Percentiles rank a stretch among this genome's conserved stretches.
Conservation (phyloP, 2,113 vertebrate genomes). For the Cygnus atratus region DNA sequence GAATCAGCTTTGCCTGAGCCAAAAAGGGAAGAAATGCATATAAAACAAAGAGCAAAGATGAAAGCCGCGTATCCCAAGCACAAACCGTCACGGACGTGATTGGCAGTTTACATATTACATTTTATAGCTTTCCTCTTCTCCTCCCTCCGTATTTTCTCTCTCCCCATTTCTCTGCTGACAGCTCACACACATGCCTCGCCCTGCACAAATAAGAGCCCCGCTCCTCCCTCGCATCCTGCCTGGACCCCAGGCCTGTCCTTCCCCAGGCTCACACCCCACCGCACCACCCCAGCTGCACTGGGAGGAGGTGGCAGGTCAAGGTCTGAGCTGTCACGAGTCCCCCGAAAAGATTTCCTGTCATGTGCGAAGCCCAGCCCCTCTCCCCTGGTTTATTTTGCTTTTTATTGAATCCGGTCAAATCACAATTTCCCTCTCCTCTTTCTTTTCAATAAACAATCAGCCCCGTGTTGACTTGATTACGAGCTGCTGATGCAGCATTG, state of each 20-base stretch:
- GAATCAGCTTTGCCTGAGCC: neutral
- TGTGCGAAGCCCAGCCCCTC: neutral
- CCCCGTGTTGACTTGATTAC: conserved; percentile 39
- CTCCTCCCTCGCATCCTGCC: conserved; percentile 32
- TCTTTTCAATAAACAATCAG: conserved; percentile 45
- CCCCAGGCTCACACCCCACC: neutral
- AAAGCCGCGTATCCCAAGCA: neutral
- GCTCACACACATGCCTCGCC: neutral
- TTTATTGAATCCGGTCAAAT: conserved; percentile 20
- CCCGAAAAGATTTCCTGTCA: neutral
- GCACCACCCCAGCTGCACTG: neutral
- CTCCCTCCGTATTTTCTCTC: conserved; percentile 17
- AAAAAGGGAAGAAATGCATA: conserved; percentile 14
- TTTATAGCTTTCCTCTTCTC: conserved; percentile 37
- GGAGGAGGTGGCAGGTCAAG: neutral
- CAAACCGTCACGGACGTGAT: neutral
- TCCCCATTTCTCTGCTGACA: conserved; percentile 24
- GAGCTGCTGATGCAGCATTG: conserved; percentile 49
- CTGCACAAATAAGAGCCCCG: conserved; percentile 4
- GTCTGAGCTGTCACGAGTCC: neutral
- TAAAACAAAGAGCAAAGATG: conserved; percentile 21
- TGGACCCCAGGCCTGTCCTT: neutral
- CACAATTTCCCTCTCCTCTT: neutral
- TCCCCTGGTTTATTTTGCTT: neutral
- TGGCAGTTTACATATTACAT: conserved; percentile 35